Evolutionary conservation across 2,888 invertebrate genomes (phyloP).

Genomic region (Terebella lapidaria): DNA sequence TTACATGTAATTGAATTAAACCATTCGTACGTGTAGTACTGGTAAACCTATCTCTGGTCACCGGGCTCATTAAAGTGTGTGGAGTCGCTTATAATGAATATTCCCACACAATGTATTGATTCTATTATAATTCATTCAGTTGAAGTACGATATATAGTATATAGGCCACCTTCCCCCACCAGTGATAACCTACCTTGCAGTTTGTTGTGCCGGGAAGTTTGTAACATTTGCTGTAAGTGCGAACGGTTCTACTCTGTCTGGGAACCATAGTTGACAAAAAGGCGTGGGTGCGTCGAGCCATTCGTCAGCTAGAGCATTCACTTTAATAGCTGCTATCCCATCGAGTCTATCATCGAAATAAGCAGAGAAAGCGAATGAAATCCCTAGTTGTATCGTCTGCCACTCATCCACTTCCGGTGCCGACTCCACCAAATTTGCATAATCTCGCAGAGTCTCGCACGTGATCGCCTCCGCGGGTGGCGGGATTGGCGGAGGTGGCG

Average conservation of each 20-base stretch:
- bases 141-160: no score
- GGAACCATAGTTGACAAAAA: slow-evolving; percentile 1
- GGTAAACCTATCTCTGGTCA: no score
- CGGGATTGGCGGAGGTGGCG: not conserved
- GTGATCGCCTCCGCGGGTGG: not conserved
- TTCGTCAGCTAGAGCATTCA: not conserved
- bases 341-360: not conserved
- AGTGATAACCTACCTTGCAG: not conserved
- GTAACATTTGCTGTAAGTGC: not conserved
- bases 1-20: no score
- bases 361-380: not conserved
- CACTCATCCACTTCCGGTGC: not conserved
- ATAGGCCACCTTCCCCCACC: no score
- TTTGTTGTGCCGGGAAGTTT: not conserved
- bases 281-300: not conserved
- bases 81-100: no score
- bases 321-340: not conserved
- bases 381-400: not conserved
- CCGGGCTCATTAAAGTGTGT: no score
- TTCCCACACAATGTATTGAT: no score
- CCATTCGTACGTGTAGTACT: no score
- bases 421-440: not conserved
- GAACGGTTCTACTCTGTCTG: not conserved
- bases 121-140: no score
- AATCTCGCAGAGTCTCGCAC: not conserved